Evolutionary conservation across 2,113 vertebrate genomes (phyloP).

Genomic region (Anser cygnoides): DNA sequence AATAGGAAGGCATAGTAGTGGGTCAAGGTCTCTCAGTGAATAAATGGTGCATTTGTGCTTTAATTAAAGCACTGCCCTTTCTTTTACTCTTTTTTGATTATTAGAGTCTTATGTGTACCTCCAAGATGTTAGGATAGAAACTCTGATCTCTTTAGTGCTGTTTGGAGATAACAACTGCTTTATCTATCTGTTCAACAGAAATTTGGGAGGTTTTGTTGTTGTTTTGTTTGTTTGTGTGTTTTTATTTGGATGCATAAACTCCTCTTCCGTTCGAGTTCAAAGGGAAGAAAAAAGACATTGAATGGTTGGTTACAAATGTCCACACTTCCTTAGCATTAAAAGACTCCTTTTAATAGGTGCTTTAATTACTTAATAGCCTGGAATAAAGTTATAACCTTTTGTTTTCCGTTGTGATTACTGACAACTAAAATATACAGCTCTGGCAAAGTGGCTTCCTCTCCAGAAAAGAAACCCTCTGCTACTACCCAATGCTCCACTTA

Average conservation of each 20-base stretch:
- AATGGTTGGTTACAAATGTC: not conserved
- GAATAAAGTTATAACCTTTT: constrained; percentile 5
- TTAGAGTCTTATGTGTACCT: not conserved
- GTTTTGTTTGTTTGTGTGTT: not conserved
- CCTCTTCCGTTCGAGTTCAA: not conserved
- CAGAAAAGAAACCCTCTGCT: not conserved
- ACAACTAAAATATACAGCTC: not conserved
- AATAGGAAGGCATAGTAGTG: not conserved
- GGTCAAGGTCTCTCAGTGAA: not conserved
- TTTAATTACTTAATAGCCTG: constrained; percentile 19
- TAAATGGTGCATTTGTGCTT: not conserved
- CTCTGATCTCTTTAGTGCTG: not conserved
- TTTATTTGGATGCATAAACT: not conserved
- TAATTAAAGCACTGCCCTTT: constrained; percentile 34
- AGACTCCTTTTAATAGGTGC: not conserved
- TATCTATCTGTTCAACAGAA: not conserved
- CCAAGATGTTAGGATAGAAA: not conserved
- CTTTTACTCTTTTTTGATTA: not conserved
- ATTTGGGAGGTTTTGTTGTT: not conserved
- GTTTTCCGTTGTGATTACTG: not conserved
- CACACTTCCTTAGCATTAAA: not conserved
- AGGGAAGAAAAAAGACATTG: not conserved
- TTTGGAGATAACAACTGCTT: not conserved
- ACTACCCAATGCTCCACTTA: constrained; percentile 20
- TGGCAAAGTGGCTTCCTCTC: not conserved